phyloP scores from a whole-genome alignment of 1,140 invertebrate genomes.

The Lordiphosa clarofinis region DNA sequence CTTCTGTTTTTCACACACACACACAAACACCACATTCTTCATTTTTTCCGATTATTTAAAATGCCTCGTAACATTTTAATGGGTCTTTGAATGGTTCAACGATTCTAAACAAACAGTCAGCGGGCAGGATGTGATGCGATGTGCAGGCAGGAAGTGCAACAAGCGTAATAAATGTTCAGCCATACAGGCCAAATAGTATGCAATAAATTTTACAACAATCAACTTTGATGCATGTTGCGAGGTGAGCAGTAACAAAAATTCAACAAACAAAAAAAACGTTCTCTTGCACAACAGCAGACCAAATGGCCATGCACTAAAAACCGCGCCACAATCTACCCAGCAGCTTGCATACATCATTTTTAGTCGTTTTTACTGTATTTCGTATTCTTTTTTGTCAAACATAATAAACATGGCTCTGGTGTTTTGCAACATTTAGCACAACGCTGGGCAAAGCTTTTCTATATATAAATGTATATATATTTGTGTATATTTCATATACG shows the following conservation, averaged over 20 bases:
- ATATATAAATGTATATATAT: constrained; percentile 3
- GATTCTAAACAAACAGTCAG: constrained; percentile 55
- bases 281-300: constrained; percentile 16
- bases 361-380: constrained; percentile 21
- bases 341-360: constrained; percentile 56
- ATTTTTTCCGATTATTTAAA: constrained; percentile 4
- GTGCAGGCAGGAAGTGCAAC: constrained; percentile 52
- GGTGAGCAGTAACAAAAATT: constrained; percentile 34
- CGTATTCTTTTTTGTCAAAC: constrained; percentile 17
- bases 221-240: constrained; percentile 71
- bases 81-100: constrained; percentile 64
- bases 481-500: neutral
- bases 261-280: constrained; percentile 15
- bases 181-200: constrained; percentile 67
- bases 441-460: constrained; percentile 5
- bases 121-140: constrained; percentile 10
- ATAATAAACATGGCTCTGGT: constrained; percentile 27
- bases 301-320: constrained; percentile 55
- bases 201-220: constrained; percentile 78
- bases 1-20: constrained; percentile 2
- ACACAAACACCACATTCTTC: neutral
- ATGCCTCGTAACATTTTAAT: constrained; percentile 50
- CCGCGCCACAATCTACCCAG: constrained; percentile 49
- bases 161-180: constrained; percentile 74
- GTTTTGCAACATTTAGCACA: constrained; percentile 56